Evolutionary conservation across 2,888 invertebrate genomes (phyloP).

Genomic region (Toxonevra muliebris): DNA sequence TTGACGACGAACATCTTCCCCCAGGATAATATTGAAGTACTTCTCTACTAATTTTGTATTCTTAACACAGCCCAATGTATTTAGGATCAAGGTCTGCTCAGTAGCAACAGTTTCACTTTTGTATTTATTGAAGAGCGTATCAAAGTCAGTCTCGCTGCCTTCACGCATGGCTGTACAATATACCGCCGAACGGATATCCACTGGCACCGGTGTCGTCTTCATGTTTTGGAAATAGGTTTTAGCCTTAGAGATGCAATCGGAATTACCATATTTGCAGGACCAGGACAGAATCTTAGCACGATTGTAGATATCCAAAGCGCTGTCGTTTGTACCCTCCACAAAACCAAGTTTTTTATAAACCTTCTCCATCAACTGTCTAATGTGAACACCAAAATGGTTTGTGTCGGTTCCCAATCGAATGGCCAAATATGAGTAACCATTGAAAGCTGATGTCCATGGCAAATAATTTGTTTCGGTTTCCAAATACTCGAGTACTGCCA

Average conservation of each 20-base stretch:
- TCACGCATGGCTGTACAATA: conserved; percentile 48
- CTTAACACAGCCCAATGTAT: conserved; percentile 74
- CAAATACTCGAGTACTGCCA: conserved; percentile 76
- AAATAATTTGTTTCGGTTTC: conserved; percentile 73
- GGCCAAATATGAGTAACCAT: conserved; percentile 41
- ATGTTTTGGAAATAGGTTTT: conserved; percentile 52
- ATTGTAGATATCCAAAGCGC: conserved; percentile 69
- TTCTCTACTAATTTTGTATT: conserved; percentile 61
- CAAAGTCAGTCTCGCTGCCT: conserved; percentile 67
- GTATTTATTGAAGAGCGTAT: conserved; percentile 71
- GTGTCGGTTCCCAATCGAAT: conserved; percentile 46
- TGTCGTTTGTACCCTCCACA: conserved; percentile 59
- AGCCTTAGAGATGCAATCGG: conserved; percentile 68
- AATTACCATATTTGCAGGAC: conserved; percentile 72
- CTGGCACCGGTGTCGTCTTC: conserved; percentile 36
- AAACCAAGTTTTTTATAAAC: conserved; percentile 68
- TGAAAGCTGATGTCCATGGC: conserved; percentile 80
- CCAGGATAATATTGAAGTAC: conserved; percentile 67
- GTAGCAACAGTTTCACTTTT: conserved; percentile 68
- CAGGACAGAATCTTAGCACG: conserved; percentile 70
- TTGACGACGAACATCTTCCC: conserved; percentile 35
- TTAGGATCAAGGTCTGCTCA: conserved; percentile 74
- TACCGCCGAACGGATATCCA: conserved; percentile 50
- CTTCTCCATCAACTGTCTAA: conserved; percentile 65
- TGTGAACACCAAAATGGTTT: conserved; percentile 55